Percentiles rank a stretch among this genome's conserved stretches.
Evolutionary conservation across 2,797 vertebrate genomes (phyloP).

Genomic region (Rhynchotus rufescens): DNA sequence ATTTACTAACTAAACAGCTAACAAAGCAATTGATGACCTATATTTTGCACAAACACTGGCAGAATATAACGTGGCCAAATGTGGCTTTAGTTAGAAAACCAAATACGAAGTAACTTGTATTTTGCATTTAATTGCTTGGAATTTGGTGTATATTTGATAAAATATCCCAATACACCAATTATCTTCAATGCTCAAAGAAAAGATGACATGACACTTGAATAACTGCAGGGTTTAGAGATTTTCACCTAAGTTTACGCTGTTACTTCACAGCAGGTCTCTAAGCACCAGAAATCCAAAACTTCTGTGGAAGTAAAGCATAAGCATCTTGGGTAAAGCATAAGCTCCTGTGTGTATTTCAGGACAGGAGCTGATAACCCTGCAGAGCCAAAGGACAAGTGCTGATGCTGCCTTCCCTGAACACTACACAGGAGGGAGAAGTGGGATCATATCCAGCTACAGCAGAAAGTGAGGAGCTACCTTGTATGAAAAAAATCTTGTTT

Average conservation of each 20-base stretch:
- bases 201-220: background rate
- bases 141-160: background rate
- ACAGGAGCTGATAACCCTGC: background rate
- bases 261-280: background rate
- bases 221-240: background rate
- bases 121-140: background rate
- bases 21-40: background rate
- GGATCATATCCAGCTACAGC: accelerated
- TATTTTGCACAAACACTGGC: background rate
- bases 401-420: background rate
- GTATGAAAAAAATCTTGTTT: background rate
- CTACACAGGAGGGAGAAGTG: background rate
- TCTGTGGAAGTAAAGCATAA: background rate
- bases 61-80: background rate
- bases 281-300: background rate
- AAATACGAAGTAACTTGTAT: accelerated
- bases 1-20: background rate
- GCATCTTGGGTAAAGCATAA: background rate
- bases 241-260: background rate
- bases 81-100: accelerated
- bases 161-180: background rate
- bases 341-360: background rate
- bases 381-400: background rate
- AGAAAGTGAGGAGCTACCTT: background rate
- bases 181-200: background rate